Evolutionary conservation across 2,113 vertebrate species (phyloP), one percentile per base, ranked within the genome.

Genomic region (Setophaga coronata): DNA sequence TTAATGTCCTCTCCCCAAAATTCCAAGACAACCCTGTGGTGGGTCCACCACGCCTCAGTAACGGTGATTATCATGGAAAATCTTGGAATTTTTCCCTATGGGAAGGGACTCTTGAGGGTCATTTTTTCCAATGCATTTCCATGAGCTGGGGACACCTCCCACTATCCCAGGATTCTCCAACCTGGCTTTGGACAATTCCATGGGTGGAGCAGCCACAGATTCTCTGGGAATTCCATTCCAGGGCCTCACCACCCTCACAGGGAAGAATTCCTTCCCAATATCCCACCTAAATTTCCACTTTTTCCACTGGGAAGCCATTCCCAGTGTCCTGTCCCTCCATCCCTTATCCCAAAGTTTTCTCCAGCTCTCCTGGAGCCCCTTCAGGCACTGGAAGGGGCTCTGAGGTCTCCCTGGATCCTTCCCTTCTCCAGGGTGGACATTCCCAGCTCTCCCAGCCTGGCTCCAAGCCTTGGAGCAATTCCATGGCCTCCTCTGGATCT

Each of bases 181-280:
- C 3, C 8, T 13, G 28, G 26, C 5, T 21, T 47, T 20, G 78
- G 26, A 57, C 19, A 54, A 4, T 54, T 12, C 15, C 50, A 45
- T 50, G 33, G 33, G 31, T 29, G 36, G 11, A 3, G 3, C 33
- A 45, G 26, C 26, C 40, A 36, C 15, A 19, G 33, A 0, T 66
- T 9, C 9, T 19, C 33, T 7, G 26, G 61, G 40, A 80, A 45
- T 66, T 66, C 50, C 25, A 36, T 19, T 0, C 50, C 61, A 36
- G 38, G 0, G 0, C 31, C 4, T 2, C 60, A 43, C 7, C 31
- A 23, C 14, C 18, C 36, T 51, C 38, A 1, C 10, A 64, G 36
- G 0, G 0, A 7, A 1, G 12, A 66, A 80, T 31, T 66, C 12
- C 40, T 24, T 54, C 40, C 50, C 25, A 31, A 24, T 13, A 34